These are phyloP conservation scores for Sphaerophoria rueppellii DNA, from an alignment of 2,888 invertebrate species.

Conservation along the genomic window DNA sequence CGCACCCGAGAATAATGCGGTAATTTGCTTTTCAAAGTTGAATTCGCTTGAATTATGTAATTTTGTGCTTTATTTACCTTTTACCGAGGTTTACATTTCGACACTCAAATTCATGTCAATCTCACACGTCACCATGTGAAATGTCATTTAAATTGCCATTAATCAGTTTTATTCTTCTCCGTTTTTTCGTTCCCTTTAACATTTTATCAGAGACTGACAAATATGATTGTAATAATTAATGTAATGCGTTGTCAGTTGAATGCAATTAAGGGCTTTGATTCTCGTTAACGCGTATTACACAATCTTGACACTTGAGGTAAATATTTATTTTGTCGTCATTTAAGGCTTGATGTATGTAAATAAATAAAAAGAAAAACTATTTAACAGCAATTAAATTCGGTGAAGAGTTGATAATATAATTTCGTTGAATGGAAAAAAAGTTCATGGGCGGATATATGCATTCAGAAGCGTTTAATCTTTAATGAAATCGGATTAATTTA, in stretches of 20 bases:
- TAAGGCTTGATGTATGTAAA: neutral
- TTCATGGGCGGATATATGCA: neutral
- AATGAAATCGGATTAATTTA: conserved; percentile 19
- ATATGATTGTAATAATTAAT: neutral
- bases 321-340: conserved; percentile 56
- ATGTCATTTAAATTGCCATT: neutral
- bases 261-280: conserved; percentile 53
- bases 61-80: conserved; percentile 1
- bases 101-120: too few relatives aligned
- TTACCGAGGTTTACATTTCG: too few relatives aligned
- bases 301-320: conserved; percentile 42
- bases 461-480: conserved; percentile 31
- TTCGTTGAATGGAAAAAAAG: neutral
- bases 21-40: neutral
- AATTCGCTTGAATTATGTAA: neutral
- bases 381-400: too few relatives aligned
- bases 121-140: neutral
- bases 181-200: too few relatives aligned
- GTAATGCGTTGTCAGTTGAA: conserved; percentile 47
- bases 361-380: neutral
- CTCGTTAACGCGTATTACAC: conserved; percentile 21
- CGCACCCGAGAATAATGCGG: neutral
- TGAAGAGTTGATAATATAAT: too few relatives aligned
- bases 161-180: too few relatives aligned
- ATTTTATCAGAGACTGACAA: too few relatives aligned